Base-by-base conservation (phyloP, 2,797 vertebrate species). In the Pitangus sulphuratus region DNA sequence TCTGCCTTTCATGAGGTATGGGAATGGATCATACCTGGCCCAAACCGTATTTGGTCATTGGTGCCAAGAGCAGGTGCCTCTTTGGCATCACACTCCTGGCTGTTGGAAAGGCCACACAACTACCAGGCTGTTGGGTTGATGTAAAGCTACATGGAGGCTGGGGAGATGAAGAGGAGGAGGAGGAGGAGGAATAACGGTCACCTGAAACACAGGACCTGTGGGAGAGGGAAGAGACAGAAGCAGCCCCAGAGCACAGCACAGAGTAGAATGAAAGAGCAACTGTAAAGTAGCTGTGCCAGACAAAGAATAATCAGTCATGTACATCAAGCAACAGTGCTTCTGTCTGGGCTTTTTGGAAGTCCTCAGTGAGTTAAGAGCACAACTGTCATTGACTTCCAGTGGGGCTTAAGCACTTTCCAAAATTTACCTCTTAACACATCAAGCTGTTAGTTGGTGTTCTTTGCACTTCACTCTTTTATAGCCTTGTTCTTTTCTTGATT, bases 251-350 rank as follows among this genome's bases (percentile, higher is more conserved):
- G 15, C 8, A 10, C 39, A 66, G 26, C 9, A 42, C 20, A 39
- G n/a, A 0, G 0, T 4, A 20, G 44, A 84, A 30, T 18, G 28
- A 21, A 84, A 84, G 28, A 39, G 58, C 60, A 86, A 56, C 51
- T 66, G 12, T 47, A 62, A 65, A 42, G 51, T 35, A 91, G 45
- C 66, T 22, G 50, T 1, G 1, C 21, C 12, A 25, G 60, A 77
- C 86, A 90, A 89, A 69, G 85, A 90, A 88, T n/a, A 87, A 93
- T 94, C 87, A 91, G 72, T 50, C 37, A 71, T 5, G 24, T 2
- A 7, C 50, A 92, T 80, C 60, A 89, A 92, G 60, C 24, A 65
- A 6, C 0, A 0, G 8, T 50, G 45, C 11, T 68, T 24, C 78
- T 77, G 37, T 8, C 47, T 74, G 84, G 53, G 42, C 68, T 92